Evolutionary conservation across 64 coral and sea anemone genomes (phyloP).

Genomic region (Montipora foliosa): DNA sequence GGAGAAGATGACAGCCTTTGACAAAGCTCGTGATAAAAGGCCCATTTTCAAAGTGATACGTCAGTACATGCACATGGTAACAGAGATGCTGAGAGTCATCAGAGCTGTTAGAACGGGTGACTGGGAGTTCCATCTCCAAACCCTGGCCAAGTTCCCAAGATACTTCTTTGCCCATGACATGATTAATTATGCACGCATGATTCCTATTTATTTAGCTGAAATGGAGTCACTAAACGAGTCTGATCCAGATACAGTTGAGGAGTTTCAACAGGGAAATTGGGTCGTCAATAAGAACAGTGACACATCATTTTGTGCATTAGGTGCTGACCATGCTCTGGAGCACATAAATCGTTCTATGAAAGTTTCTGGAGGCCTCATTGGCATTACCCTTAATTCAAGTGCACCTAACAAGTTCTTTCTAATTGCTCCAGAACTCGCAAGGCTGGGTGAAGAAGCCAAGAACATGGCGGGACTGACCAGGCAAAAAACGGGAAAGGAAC

Average conservation of each 20-base stretch:
- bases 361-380: neutral
- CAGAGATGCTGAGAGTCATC: conserved; percentile 63
- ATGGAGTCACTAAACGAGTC: conserved; percentile 66
- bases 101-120: conserved; percentile 49
- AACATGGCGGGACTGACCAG: conserved; percentile 42
- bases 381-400: neutral
- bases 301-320: too few species aligned
- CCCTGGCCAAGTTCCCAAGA: conserved; percentile 47
- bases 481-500: conserved; percentile 31
- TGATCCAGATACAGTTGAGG: conserved; percentile 54
- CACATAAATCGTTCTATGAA: too few species aligned
- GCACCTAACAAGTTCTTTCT: neutral
- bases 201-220: conserved; percentile 68
- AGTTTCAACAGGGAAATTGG: conserved; percentile 73
- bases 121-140: conserved; percentile 59
- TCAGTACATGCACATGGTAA: conserved; percentile 57
- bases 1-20: conserved; percentile 65
- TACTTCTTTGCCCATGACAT: conserved; percentile 75
- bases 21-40: conserved; percentile 45
- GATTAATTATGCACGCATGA: conserved; percentile 74
- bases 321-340: too few species aligned
- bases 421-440: too few species aligned
- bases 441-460: too few species aligned
- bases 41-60: conserved; percentile 9
- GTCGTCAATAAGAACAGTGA: conserved; percentile 46